Base-by-base conservation (phyloP, 2,113 vertebrate species). In the Anhinga rufa region DNA sequence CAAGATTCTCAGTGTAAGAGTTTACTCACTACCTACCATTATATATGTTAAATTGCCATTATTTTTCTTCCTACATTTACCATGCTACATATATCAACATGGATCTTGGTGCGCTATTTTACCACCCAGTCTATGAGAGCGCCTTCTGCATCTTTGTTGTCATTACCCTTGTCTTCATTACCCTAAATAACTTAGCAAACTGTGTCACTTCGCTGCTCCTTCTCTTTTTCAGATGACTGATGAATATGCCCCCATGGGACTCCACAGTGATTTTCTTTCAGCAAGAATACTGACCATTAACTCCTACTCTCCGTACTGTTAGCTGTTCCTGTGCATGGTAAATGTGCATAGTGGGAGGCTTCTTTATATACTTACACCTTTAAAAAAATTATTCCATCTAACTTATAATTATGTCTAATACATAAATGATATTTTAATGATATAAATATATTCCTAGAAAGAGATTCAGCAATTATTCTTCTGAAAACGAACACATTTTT, bases 281-380 rank as follows among this genome's bases (percentile, higher is more conserved):
- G 54, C 32, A 48, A 32, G 70, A 85, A 95, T 90, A 82, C 62
- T 95, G 96, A 90, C 96, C 87, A 29, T 88, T 91, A 90, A 80
- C 66, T 87, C 70, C 84, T 42, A 9, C 80, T 85, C 66, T 58
- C 78, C 4, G 0, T 60, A 57, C 31, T n/a, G 2, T n/a, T 38
- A 65, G 70, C 54, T 69, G 58, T 40, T 88, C 13, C 60, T 65
- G 28, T 74, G 57, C 0, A 0, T n/a, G 24, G n/a, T 12, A 87
- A 52, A 79, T 36, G 74, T 75, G 64, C 60, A 70, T 86, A 88
- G 58, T n/a, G 28, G 66, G 77, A 95, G 58, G 65, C 31, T 92
- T 75, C 75, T 90, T 61, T 76, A 66, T 82, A 40, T 55, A 48
- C 46, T 74, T 34, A 13, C 51, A 64, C 17, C 36, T 85, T 62